These are phyloP conservation scores for Prosopocoilus inquinatus DNA, from an alignment of 2,888 invertebrate genomes.

Conservation along the genomic window DNA sequence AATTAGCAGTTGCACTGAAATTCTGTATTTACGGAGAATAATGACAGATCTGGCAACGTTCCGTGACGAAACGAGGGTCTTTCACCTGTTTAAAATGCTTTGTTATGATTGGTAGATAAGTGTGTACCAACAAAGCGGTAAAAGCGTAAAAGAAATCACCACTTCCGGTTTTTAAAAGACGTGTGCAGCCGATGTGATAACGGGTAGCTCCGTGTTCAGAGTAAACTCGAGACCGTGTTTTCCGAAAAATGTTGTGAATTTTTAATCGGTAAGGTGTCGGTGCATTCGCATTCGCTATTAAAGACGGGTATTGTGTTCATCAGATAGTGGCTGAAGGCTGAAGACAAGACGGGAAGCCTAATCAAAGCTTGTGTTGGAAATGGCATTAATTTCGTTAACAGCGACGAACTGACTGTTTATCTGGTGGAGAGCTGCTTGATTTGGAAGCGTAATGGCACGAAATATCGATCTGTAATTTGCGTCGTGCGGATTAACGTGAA, in stretches of 20 bases:
- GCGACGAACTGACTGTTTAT: conserved; percentile 29
- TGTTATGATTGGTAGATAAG: conserved; percentile 27
- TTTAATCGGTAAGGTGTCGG: conserved; percentile 1
- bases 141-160: conserved; percentile 21
- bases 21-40: no score
- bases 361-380: conserved; percentile 44
- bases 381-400: conserved; percentile 44
- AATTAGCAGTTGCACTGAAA: no score
- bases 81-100: conserved; percentile 31
- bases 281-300: conserved; percentile 7
- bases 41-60: not conserved
- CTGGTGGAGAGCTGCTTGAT: conserved; percentile 11
- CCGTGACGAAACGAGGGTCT: conserved; percentile 4
- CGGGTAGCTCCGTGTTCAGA: not conserved
- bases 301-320: conserved; percentile 27
- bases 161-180: conserved; percentile 38
- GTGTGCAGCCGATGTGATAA: conserved; percentile 15
- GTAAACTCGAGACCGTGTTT: no score
- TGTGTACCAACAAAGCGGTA: conserved; percentile 25
- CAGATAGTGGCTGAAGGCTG: conserved; percentile 29
- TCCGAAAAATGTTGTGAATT: no score
- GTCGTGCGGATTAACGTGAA: conserved; percentile 32
- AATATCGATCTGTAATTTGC: conserved; percentile 24
- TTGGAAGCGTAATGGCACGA: conserved; percentile 21
- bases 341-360: conserved; percentile 35